phyloP scores from a whole-genome alignment of 2,797 vertebrate genomes.

The Morus bassanus region DNA sequence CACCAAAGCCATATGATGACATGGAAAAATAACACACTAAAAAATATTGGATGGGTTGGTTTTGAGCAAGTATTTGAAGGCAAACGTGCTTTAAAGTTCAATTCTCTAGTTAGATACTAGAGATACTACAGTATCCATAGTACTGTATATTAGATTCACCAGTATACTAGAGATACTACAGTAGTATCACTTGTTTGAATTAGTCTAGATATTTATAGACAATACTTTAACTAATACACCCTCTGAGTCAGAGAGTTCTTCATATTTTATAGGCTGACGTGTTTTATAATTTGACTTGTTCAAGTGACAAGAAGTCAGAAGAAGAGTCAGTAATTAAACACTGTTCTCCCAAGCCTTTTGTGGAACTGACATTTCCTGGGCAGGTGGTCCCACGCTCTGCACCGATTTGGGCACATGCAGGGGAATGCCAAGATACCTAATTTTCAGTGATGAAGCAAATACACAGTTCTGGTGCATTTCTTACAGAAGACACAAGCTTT shows the following conservation, averaged over 20 bases:
- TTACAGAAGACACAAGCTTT: background rate
- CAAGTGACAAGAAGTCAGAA: background rate
- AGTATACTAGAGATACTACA: background rate
- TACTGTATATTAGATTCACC: too few species aligned
- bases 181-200: background rate
- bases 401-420: background rate
- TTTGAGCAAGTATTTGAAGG: background rate
- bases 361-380: background rate
- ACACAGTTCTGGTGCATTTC: background rate
- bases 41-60: background rate
- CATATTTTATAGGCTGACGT: background rate
- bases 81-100: background rate
- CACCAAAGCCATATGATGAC: background rate
- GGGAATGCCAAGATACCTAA: background rate
- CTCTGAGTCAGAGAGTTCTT: background rate
- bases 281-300: background rate
- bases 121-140: background rate
- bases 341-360: background rate
- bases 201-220: background rate
- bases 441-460: background rate
- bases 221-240: background rate
- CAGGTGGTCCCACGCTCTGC: background rate
- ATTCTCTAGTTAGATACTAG: background rate
- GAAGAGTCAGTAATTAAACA: background rate
- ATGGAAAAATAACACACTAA: background rate